phyloP scores from a whole-genome alignment of 2,113 vertebrate genomes.

The Montifringilla adamsi region DNA sequence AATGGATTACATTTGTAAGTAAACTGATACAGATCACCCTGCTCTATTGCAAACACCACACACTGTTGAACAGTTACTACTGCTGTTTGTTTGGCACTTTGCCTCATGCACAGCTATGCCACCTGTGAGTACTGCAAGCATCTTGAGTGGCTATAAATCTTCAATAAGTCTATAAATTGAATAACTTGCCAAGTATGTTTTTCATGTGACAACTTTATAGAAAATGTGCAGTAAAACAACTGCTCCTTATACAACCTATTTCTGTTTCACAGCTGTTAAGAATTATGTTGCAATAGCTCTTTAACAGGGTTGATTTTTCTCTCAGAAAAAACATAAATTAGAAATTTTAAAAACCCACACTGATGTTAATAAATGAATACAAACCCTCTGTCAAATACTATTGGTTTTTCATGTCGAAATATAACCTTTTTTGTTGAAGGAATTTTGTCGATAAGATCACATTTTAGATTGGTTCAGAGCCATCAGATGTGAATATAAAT shows the following conservation, averaged over 20 bases:
- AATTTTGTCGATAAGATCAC: background rate
- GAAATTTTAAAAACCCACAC: background rate
- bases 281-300: background rate
- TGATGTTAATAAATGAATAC: background rate
- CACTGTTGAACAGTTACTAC: background rate
- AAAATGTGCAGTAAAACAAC: background rate
- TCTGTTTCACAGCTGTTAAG: background rate
- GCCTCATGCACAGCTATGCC: background rate
- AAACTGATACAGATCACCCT: background rate
- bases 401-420: background rate
- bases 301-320: background rate
- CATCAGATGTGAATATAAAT: background rate
- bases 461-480: background rate
- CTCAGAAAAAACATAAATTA: background rate
- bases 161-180: background rate
- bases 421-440: background rate
- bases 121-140: background rate
- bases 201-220: background rate
- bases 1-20: background rate
- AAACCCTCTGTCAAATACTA: background rate
- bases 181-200: background rate
- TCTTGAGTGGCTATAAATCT: background rate
- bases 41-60: background rate
- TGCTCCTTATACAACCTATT: background rate
- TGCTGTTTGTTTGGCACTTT: constrained; percentile 4